These are phyloP conservation scores for Anoncus sp. DNA, from an alignment of 2,888 invertebrate genomes.

Conservation along the genomic window DNA sequence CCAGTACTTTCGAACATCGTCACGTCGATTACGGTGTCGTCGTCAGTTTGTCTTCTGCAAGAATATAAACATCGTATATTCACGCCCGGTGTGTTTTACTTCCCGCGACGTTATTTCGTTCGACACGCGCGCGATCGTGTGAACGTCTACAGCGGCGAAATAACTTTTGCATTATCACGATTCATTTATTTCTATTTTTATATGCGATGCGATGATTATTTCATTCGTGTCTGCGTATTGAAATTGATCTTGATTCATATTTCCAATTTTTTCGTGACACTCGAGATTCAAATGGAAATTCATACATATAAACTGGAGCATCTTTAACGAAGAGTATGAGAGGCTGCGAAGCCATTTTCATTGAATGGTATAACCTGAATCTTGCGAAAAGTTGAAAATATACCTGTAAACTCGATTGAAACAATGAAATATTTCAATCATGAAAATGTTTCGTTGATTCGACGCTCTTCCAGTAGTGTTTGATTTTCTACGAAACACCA, in stretches of 20 bases:
- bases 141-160: conserved; percentile 2
- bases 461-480: too few relatives aligned
- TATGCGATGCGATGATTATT: too few relatives aligned
- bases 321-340: too few relatives aligned
- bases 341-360: too few relatives aligned
- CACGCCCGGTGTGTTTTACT: neutral
- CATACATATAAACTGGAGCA: too few relatives aligned
- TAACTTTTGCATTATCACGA: conserved; percentile 4
- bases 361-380: too few relatives aligned
- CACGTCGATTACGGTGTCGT: conserved; percentile 20
- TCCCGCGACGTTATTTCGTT: conserved; percentile 9
- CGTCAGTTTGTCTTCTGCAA: conserved; percentile 5
- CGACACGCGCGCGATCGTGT: conserved; percentile 4
- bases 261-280: neutral
- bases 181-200: neutral
- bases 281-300: neutral
- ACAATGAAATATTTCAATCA: too few relatives aligned
- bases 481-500: too few relatives aligned
- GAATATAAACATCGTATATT: conserved; percentile 17
- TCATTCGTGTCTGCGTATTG: neutral
- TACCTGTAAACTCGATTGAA: too few relatives aligned
- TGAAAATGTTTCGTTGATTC: too few relatives aligned
- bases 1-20: conserved; percentile 22
- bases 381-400: neutral
- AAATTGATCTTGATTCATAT: neutral